Evolutionary conservation across 2,113 vertebrate species (phyloP).

Genomic region (Pleuronectes platessa): DNA sequence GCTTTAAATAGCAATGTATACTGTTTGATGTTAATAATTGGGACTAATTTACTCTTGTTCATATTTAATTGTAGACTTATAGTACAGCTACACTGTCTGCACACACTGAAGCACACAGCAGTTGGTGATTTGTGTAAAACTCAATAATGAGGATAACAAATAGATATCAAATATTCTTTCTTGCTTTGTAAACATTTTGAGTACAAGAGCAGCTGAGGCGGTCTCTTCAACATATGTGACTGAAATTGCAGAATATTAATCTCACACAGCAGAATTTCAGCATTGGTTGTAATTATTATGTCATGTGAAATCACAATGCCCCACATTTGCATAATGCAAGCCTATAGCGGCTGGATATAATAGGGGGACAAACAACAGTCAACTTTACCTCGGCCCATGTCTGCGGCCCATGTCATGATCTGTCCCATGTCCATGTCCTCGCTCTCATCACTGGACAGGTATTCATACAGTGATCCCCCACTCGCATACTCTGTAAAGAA

Average conservation of each 20-base stretch:
- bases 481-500: slow-evolving; percentile 91
- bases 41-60: background rate
- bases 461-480: slow-evolving; percentile 94
- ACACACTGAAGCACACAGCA: background rate
- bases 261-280: no score
- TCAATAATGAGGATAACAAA: background rate
- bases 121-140: background rate
- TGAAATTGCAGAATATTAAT: no score
- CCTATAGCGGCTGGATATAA: no score
- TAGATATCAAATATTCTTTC: no score
- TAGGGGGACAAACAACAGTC: background rate
- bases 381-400: slow-evolving; percentile 94
- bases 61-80: background rate
- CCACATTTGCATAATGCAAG: no score
- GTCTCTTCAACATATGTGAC: no score
- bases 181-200: no score
- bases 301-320: no score
- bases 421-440: slow-evolving; percentile 97
- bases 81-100: background rate
- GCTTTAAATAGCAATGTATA: background rate
- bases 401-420: slow-evolving; percentile 97
- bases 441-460: slow-evolving; percentile 94
- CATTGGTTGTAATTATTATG: no score
- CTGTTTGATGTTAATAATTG: background rate
- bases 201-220: no score